Evolutionary conservation across 2,113 vertebrate genomes (phyloP).

Genomic region (Syrrhaptes paradoxus): DNA sequence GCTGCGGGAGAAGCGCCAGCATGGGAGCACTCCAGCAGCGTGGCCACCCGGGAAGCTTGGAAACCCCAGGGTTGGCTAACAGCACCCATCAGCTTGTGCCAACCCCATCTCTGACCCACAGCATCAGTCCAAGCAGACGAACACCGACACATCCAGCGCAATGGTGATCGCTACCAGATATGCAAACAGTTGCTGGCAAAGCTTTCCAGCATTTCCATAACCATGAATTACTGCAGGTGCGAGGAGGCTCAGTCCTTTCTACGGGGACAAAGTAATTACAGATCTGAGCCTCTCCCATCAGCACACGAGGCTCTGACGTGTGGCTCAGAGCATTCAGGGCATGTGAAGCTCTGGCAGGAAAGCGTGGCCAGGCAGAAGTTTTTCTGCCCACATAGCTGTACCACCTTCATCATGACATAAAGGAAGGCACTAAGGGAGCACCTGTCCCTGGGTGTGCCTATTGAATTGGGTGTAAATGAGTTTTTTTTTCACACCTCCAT

Average conservation of each 20-base stretch:
- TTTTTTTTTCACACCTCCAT: background rate
- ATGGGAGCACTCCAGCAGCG: slow-evolving; percentile 1
- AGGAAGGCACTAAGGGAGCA: background rate
- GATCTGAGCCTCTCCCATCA: background rate
- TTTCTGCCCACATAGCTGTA: background rate
- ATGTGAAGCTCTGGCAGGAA: background rate
- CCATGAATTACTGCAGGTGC: background rate
- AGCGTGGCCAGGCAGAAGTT: background rate
- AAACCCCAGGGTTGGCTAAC: background rate
- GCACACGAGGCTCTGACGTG: background rate
- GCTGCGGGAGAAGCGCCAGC: slow-evolving; percentile 41
- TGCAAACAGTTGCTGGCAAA: background rate
- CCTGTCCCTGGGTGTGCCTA: background rate
- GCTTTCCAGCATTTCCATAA: background rate
- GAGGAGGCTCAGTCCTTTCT: background rate
- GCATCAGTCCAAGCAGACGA: background rate
- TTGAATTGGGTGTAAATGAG: background rate
- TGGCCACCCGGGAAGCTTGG: background rate
- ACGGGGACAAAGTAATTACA: background rate
- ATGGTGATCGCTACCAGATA: background rate
- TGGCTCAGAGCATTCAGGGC: background rate
- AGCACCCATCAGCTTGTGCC: background rate
- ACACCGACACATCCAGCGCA: background rate
- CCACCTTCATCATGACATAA: background rate
- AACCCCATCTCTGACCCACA: background rate